Base-by-base conservation (phyloP, 2,888 invertebrate genomes). In the Drosophila tripunctata region DNA sequence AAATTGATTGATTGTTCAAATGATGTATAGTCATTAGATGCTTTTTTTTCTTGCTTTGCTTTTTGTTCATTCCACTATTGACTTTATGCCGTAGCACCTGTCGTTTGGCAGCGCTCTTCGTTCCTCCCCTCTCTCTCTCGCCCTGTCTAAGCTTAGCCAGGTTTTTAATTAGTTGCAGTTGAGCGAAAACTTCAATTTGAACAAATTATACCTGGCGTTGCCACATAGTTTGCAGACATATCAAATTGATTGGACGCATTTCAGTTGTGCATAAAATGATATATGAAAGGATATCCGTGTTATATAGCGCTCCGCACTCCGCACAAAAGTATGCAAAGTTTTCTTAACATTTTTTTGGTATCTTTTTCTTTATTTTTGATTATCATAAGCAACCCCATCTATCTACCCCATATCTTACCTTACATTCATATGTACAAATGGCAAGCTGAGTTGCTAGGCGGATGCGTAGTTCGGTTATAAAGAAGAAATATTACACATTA, bases 401-500 rank as follows among this genome's bases (percentile, higher is more conserved):
- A 40, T 30, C 17, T 17, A 12, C 27, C 10, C 1, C 24, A 30
- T 17, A n/a, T 10, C 30, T 40, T n/a, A 43, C 52, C 50, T 50
- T 43, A 47, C 33, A 40, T 75, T 10, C n/a, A n/a, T n/a, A n/a
- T n/a, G n/a, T n/a, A n/a, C n/a, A n/a, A n/a, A n/a, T n/a, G n/a
- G n/a, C 51, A 44, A 10, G 24, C 38, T 81, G 86, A 78, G n/a
- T n/a, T 81, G 51, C 56, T 30, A 2, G 47, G 61, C 66, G 84
- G 70, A 81, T 86, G 78, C 73, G 73, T 83, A 47, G 67, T 75
- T 67, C 19, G 80, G 89, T 89, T 90, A 89, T 90, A 90, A 90
- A 90, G 84, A 88, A 90, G 90, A 91, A 89, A 90, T 90, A 91
- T 90, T 89, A 90, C 87, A 87, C 89, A 89, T 90, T 90, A 90